Evolutionary conservation across 2,113 vertebrate genomes (phyloP).

Genomic region (Aviceda subcristata): DNA sequence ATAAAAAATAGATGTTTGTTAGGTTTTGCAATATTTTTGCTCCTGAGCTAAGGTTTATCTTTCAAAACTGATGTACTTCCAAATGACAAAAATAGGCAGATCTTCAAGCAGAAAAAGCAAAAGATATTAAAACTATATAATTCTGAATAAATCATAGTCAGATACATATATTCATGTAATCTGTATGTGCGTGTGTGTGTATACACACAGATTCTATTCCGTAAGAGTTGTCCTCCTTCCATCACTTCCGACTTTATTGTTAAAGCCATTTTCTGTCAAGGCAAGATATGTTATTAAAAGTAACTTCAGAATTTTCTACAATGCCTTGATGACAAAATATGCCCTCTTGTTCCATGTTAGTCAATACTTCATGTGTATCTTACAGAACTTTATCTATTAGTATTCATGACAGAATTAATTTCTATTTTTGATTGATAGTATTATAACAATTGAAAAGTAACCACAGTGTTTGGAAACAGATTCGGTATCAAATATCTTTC

Average conservation of each 20-base stretch:
- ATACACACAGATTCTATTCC: not conserved
- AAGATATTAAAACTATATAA: not conserved
- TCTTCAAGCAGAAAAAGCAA: not conserved
- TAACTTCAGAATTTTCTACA: not conserved
- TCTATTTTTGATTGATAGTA: constrained; percentile 10
- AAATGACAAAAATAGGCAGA: not conserved
- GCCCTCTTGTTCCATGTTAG: not conserved
- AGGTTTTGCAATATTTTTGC: not conserved
- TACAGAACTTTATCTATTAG: not conserved
- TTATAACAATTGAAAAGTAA: not conserved
- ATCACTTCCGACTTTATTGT: not conserved
- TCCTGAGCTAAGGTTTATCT: not conserved
- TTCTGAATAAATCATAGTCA: not conserved
- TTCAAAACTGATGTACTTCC: not conserved
- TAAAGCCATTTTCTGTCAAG: not conserved
- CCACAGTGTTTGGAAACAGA: not conserved
- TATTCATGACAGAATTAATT: not conserved
- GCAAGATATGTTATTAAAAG: not conserved
- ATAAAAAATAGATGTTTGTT: not conserved
- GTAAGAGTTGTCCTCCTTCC: not conserved
- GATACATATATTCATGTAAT: not conserved
- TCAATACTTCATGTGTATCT: not conserved
- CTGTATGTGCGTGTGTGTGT: accelerated
- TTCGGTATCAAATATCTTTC: not conserved
- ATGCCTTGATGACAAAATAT: not conserved